Evolutionary conservation across 2,888 invertebrate species (phyloP).

Genomic region (Ametastegia equiseti): DNA sequence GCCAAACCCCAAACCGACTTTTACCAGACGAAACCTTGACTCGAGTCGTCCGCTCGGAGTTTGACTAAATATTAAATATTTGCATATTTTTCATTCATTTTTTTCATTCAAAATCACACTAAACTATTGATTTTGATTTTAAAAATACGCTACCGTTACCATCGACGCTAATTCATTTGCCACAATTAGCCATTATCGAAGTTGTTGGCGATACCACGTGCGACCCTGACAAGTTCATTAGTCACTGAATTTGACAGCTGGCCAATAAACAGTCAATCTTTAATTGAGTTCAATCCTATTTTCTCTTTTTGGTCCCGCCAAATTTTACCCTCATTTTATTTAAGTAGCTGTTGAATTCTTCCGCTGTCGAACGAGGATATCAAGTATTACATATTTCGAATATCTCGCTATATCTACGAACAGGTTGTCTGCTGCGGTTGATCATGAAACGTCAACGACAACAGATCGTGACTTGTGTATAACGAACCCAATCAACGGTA

Average conservation of each 20-base stretch:
- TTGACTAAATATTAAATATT: neutral
- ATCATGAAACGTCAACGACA: too few relatives aligned
- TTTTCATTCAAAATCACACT: neutral
- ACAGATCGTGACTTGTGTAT: too few relatives aligned
- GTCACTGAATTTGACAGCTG: neutral
- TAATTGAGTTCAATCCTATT: neutral
- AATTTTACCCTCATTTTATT: too few relatives aligned
- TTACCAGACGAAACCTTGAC: neutral
- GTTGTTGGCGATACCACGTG: neutral
- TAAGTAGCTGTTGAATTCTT: too few relatives aligned
- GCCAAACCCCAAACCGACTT: conserved; percentile 18
- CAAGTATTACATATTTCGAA: too few relatives aligned
- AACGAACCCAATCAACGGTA: too few relatives aligned
- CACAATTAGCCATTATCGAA: neutral
- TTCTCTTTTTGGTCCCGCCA: neutral
- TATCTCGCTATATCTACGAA: too few relatives aligned
- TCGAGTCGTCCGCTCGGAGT: neutral
- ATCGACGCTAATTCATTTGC: neutral
- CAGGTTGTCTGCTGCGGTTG: too few relatives aligned
- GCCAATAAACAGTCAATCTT: neutral
- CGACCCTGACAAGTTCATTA: neutral
- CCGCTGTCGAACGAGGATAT: too few relatives aligned
- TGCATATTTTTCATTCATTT: neutral
- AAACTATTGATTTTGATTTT: neutral
- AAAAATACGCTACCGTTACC: neutral